Evolutionary conservation across 2,797 vertebrate species (phyloP), one percentile per base, ranked within the genome.

Genomic region (Apodemus agrarius): DNA sequence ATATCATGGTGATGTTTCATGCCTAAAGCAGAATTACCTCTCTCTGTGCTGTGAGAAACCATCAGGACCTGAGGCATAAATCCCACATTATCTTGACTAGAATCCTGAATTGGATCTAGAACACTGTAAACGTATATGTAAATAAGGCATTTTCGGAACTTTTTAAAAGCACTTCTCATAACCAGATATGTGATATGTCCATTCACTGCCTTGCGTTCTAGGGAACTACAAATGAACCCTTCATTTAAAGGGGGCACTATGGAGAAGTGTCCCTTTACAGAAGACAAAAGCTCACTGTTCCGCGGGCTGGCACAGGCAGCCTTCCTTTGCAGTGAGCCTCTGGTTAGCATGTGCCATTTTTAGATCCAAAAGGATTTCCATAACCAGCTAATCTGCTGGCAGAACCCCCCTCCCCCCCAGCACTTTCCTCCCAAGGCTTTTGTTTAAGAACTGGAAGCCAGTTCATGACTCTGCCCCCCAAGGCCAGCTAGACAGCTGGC

Each of bases 211-310:
- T 96, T 82, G 43, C 69, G 90, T 34, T 93, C 74, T 80, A 82
- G 69, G 96, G 93, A 89, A 92, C 40, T 82, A 83, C 75, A 85
- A 97, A 96, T 79, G 94, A 4, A 93, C 94, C 61, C 78, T 90
- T 94, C 93, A 96, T 91, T 90, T 9, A 72, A 96, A 95, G 24
- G 22, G 59, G 67, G 95, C 57, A 84, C 85, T 94, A 65, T 0
- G 0, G 57, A 94, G 37, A 96, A 89, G 31, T 83, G 49, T 19
- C n/a, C 3, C 93, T 94, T 24, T 31, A 96, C 49, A 95, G 93
- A 82, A 95, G 74, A 97, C 96, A 97, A 97, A 98, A 92, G 52
- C n/a, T 46, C 40, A 57, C 69, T 98, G 89, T 98, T 80, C 52
- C 8, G 31, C 59, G 29, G 40, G 34, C 69, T 97, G 96, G 96